phyloP scores from a whole-genome alignment of 35 echinoderm and acorn worm genomes.

The Ptychodera flava region DNA sequence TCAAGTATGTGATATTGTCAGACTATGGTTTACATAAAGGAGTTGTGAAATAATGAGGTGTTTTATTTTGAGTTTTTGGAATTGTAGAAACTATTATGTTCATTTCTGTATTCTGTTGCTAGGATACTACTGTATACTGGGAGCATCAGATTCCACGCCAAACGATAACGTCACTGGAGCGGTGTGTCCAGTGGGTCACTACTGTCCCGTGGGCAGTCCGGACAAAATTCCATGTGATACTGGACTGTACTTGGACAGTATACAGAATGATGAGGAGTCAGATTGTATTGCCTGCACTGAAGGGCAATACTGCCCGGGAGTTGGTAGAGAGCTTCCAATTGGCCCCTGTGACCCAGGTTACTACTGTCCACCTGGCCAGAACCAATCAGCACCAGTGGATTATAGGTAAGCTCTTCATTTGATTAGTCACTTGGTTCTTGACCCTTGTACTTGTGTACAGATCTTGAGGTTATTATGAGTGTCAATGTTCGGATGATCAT shows the following conservation, averaged over 20 bases:
- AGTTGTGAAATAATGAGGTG: no score
- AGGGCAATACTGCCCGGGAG: conserved; percentile 76
- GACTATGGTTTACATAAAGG: no score
- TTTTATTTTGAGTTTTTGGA: no score
- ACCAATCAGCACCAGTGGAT: conserved; percentile 63
- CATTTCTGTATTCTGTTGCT: no score
- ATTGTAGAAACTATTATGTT: no score
- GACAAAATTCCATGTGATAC: conserved; percentile 58
- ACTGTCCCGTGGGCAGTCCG: conserved; percentile 64
- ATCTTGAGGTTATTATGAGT: no score
- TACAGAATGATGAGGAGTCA: conserved; percentile 52
- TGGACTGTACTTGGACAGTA: conserved; percentile 67
- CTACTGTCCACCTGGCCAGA: conserved; percentile 89
- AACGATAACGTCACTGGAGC: conserved; percentile 64
- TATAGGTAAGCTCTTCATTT: no score
- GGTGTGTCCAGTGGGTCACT: conserved; percentile 84
- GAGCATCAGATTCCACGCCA: conserved; percentile 44
- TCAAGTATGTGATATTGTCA: no score
- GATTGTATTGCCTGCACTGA: conserved; percentile 75
- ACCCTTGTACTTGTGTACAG: no score
- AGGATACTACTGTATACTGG: conserved; percentile 81
- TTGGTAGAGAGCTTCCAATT: conserved; percentile 49
- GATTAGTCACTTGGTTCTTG: no score
- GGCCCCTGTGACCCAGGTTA: conserved; percentile 72
- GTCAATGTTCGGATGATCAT: no score